Base-by-base conservation (phyloP, 1,140 invertebrate species). In the Papilio dardanus region DNA sequence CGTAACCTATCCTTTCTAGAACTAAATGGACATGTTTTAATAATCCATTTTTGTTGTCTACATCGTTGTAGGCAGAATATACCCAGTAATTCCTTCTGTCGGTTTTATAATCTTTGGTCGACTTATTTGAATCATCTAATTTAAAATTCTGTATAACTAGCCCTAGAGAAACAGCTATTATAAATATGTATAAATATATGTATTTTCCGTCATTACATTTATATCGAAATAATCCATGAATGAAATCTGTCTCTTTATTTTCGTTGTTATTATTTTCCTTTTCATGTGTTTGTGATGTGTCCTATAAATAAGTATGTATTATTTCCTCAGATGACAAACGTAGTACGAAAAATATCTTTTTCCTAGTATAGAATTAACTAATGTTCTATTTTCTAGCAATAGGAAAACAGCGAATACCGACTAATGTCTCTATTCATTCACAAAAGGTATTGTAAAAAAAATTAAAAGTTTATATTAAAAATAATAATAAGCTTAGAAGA, bases 1-100 rank as follows among this genome's bases (percentile, higher is more conserved):
- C 88, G 85, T 96, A 98, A 0, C 97, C 97, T 8, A 97, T 88
- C 80, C 95, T 92, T 7, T 96, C 92, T 74, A 99, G 93, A 12
- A 98, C 95, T 5, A 94, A 94, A 80, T 96, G 95, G 0, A 98
- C 96, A 89, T 98, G 97, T 79, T 96, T 96, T 31, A 98, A 93
- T 82, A 97, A 95, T 1, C 96, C 89, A 33, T 87, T 85, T 79
- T 66, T 81, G 30, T 87, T 88, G 1, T 91, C 78, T 6, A 89
- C 89, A 37, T 90, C 83, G 33, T 74, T 83, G 31, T 81, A 74
- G 40, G 83, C 84, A 62, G 89, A 88, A 80, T 91, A 92, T 12
- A 92, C 88, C 89, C 89, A 92, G 69, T 93, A 93, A n/a, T 76
- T 83, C 21, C 80, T 79, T 77, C 76, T 87, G n/a, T 83, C 78